Evolutionary conservation across 2,797 vertebrate genomes (phyloP).

Genomic region (Cyprinella venusta): DNA sequence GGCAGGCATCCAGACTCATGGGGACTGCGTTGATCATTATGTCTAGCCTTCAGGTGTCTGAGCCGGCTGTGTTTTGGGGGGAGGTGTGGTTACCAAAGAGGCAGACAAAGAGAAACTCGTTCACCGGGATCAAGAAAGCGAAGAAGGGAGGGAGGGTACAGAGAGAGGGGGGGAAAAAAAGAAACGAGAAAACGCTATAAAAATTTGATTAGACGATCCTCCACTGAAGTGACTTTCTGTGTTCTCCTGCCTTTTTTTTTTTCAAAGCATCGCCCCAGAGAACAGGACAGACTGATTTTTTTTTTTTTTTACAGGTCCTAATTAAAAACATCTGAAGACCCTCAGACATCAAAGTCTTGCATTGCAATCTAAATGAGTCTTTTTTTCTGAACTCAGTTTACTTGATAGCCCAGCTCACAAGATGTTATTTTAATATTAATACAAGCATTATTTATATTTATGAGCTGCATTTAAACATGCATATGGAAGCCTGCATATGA

Average conservation of each 20-base stretch:
- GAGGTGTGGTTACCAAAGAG: slow-evolving; percentile 84
- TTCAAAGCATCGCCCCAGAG: slow-evolving; percentile 76
- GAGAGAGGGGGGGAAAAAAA: slow-evolving; percentile 42
- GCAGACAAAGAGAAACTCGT: slow-evolving; percentile 90
- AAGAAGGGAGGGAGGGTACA: slow-evolving; percentile 58
- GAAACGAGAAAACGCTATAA: slow-evolving; percentile 59
- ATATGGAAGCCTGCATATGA: not conserved
- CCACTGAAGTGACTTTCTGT: slow-evolving; percentile 78
- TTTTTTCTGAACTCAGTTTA: slow-evolving; percentile 53
- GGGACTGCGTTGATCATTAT: slow-evolving; percentile 93
- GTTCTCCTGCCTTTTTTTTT: slow-evolving; percentile 63
- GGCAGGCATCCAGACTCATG: slow-evolving; percentile 86
- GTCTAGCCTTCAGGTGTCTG: slow-evolving; percentile 97
- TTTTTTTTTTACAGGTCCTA: slow-evolving; percentile 80
- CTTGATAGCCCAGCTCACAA: not conserved
- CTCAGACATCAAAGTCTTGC: slow-evolving; percentile 82
- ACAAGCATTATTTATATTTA: slow-evolving; percentile 17
- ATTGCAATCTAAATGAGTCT: slow-evolving; percentile 62
- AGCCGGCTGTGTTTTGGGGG: slow-evolving; percentile 68
- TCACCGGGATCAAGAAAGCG: slow-evolving; percentile 75
- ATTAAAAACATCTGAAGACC: slow-evolving; percentile 93
- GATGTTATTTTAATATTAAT: slow-evolving; percentile 17
- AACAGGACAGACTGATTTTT: slow-evolving; percentile 84
- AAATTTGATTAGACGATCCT: slow-evolving; percentile 78
- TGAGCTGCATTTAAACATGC: slow-evolving; percentile 3